Conservation (phyloP, 2,113 vertebrate genomes). For the Malurus alboscapulatus region DNA sequence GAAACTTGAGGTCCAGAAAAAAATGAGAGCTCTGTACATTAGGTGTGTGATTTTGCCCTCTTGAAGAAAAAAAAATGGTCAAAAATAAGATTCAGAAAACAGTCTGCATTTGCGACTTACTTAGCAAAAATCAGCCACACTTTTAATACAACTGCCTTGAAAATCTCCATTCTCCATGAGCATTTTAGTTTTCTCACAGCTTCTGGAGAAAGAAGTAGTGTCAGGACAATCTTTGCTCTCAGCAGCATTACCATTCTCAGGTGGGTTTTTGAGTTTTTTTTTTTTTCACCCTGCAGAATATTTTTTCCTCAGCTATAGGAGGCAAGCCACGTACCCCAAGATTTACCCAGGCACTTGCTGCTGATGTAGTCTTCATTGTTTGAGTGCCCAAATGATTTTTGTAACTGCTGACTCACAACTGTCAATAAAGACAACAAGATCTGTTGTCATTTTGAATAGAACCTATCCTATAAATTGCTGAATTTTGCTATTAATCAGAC, state of each 20-base stretch:
- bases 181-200: background rate
- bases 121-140: background rate
- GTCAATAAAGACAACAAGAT: background rate
- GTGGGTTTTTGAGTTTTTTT: background rate
- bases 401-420: background rate
- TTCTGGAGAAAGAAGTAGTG: background rate
- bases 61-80: background rate
- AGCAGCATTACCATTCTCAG: background rate
- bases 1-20: background rate
- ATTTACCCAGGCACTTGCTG: background rate
- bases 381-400: background rate
- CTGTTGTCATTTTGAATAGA: background rate
- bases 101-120: background rate
- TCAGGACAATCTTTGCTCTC: background rate
- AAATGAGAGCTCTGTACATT: background rate
- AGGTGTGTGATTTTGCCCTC: background rate
- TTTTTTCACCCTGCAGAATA: background rate
- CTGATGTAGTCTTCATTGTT: background rate
- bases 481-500: background rate
- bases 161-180: background rate
- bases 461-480: background rate
- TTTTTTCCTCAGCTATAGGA: background rate
- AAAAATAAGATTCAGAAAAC: background rate
- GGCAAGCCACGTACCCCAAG: background rate
- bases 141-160: background rate